Evolutionary conservation across 2,888 invertebrate species (phyloP).

Genomic region (Sphaerophoria rueppellii): DNA sequence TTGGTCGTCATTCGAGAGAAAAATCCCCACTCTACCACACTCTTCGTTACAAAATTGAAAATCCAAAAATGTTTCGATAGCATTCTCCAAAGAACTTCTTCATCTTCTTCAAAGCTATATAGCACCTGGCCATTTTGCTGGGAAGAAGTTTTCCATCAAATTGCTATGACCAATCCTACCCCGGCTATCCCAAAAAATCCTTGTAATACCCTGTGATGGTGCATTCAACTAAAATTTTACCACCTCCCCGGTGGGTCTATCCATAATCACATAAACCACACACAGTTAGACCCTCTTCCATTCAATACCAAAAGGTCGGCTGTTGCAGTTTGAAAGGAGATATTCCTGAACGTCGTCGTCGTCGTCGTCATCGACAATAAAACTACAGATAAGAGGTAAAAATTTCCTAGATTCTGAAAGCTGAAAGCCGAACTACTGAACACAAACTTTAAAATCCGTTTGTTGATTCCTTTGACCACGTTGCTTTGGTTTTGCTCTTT

Average conservation of each 20-base stretch:
- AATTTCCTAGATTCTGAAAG: constrained; percentile 51
- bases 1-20: background rate
- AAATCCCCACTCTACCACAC: constrained; percentile 29
- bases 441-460: constrained; percentile 72
- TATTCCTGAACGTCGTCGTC: constrained; percentile 21
- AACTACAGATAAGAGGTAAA: constrained; percentile 57
- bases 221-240: constrained; percentile 66
- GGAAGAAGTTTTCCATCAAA: constrained; percentile 63
- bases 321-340: constrained; percentile 27
- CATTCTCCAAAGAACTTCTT: constrained; percentile 55
- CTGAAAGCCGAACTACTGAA: background rate
- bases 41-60: constrained; percentile 57
- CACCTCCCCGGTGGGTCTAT: constrained; percentile 43
- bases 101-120: constrained; percentile 19
- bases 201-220: constrained; percentile 59
- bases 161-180: constrained; percentile 43
- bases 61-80: constrained; percentile 46
- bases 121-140: constrained; percentile 15
- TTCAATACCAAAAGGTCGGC: background rate
- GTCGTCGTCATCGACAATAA: constrained; percentile 60
- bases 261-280: constrained; percentile 72
- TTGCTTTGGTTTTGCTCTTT: constrained; percentile 74
- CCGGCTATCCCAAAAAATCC: background rate
- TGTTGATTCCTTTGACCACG: constrained; percentile 75
- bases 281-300: constrained; percentile 17